These are phyloP conservation scores for Agonopterix heracliana DNA, from an alignment of 2,888 invertebrate genomes.

Conservation along the genomic window DNA sequence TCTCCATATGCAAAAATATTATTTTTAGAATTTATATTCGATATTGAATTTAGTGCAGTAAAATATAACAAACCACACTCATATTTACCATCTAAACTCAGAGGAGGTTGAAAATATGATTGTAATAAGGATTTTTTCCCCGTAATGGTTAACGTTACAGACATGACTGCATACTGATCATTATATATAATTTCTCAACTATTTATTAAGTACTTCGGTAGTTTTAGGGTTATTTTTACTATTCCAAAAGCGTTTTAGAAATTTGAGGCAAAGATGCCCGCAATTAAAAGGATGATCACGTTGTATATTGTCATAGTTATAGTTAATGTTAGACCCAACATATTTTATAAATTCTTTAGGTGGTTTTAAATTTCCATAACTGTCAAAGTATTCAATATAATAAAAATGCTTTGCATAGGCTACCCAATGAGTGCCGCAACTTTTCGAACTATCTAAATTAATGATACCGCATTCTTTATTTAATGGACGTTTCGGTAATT, in stretches of 20 bases:
- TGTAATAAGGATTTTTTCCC: conserved; percentile 12
- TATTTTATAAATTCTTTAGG: conserved; percentile 19
- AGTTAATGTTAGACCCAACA: conserved; percentile 19
- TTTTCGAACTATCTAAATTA: conserved; percentile 24
- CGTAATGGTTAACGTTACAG: conserved; percentile 18
- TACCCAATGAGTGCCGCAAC: conserved; percentile 36
- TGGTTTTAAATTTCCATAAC: conserved; percentile 35
- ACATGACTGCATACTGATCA: too few species aligned
- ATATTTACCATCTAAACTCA: conserved; percentile 13
- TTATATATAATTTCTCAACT: too few species aligned
- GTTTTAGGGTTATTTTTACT: too few species aligned
- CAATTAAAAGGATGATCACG: conserved; percentile 23
- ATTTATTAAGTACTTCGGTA: too few species aligned
- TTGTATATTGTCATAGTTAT: conserved; percentile 28
- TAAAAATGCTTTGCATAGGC: conserved; percentile 29
- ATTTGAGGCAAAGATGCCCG: conserved; percentile 29
- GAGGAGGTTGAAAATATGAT: conserved; percentile 9
- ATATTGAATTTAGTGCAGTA: conserved; percentile 18
- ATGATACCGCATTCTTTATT: conserved; percentile 16
- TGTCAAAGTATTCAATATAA: conserved; percentile 35
- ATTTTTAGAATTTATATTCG: conserved; percentile 31
- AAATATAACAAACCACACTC: conserved; percentile 17
- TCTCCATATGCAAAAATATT: conserved; percentile 27
- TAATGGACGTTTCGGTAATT: conserved; percentile 19
- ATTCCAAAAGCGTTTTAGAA: conserved; percentile 18